Base-by-base conservation (phyloP, 2,888 invertebrate genomes). In the Agonopterix arenella region DNA sequence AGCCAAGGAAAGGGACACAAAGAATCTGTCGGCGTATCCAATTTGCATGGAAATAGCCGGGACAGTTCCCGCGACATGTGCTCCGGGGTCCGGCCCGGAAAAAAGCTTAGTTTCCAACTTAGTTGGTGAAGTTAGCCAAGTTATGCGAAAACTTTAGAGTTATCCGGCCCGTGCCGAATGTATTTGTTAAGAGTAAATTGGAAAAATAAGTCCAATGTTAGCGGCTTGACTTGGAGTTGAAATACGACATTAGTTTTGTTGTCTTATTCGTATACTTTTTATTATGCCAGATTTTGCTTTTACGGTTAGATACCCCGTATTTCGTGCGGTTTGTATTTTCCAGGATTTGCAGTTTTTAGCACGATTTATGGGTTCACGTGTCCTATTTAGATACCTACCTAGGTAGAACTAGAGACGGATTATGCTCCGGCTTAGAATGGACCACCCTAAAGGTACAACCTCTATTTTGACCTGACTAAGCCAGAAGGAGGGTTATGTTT, bases 1-100 rank as follows among this genome's bases (percentile, higher is more conserved):
- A 62, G 61, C 57, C 58, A 56, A 61, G 62, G 61, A 61, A 55
- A 64, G 59, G 61, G 61, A 63, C 57, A 51, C 65, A 68, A 75
- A 74, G 76, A 79, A 69, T 65, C 61, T 63, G 64, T 59, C 13
- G 8, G 11, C 18, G 9, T 44, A 38, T 18, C 53, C 64, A 72
- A 83, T 83, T 81, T 80, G 64, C 80, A 83, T 82, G 74, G 68
- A 80, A 82, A 83, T 82, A 69, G 68, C 11, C 40, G 4, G 43
- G 43, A 11, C 43, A 11, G 11, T 51, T 61, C 53, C 57, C 53
- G 59, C 61, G 70, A 73, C 78, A 78, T 78, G 72, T 77, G 79
- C 73, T 65, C 67, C 46, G 59, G 55, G 62, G 56, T 57, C 52
- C 58, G 56, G 11, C 44, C 48, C 36, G 44, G 16, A 42, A 40